phyloP scores from a whole-genome alignment of 2,113 vertebrate genomes.

The Dipodomys stephensi region DNA sequence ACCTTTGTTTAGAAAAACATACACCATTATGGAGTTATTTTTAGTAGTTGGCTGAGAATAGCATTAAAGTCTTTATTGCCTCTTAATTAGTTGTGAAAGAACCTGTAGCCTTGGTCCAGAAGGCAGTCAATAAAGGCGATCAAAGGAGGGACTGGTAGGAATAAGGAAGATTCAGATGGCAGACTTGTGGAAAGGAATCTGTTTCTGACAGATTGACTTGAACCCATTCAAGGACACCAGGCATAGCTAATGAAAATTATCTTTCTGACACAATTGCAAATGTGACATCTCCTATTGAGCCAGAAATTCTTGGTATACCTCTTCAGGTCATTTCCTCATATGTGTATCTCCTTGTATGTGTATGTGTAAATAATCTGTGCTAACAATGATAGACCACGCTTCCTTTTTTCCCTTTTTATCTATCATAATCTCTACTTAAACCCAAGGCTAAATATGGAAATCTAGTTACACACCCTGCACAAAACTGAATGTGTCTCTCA shows the following conservation, averaged over 20 bases:
- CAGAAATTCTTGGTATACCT: neutral
- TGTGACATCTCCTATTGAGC: neutral
- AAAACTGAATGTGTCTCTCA: neutral
- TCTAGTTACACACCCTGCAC: neutral
- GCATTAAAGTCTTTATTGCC: no score
- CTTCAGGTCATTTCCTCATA: neutral
- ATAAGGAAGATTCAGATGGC: slow-evolving; percentile 40
- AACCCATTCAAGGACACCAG: slow-evolving; percentile 41
- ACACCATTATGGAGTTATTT: neutral
- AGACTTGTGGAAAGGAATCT: slow-evolving; percentile 24
- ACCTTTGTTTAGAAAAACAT: neutral
- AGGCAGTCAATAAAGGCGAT: slow-evolving; percentile 44
- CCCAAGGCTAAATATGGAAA: neutral
- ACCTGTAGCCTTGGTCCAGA: neutral
- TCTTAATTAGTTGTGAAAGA: neutral
- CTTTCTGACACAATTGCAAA: neutral
- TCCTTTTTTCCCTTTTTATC: neutral
- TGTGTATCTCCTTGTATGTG: neutral
- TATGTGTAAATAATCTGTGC: neutral
- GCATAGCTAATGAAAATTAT: slow-evolving; percentile 35
- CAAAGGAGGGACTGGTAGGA: neutral
- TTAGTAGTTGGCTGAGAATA: no score
- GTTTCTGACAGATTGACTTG: slow-evolving; percentile 52
- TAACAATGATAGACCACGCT: neutral
- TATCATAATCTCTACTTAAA: neutral